phyloP scores from a whole-genome alignment of 2,888 invertebrate species.

The Polymixis lichenea region DNA sequence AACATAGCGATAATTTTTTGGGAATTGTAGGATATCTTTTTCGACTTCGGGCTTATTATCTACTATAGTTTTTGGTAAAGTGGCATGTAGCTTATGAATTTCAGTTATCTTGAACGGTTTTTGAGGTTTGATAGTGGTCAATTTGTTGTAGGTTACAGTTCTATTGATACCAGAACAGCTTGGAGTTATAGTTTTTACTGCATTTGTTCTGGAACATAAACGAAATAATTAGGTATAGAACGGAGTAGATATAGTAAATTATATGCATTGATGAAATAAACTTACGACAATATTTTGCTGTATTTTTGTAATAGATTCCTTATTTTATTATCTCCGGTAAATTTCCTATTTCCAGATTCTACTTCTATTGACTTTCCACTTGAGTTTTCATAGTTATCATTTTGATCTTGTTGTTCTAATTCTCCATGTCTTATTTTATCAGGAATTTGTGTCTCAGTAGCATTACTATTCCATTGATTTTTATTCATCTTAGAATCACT shows the following conservation, averaged over 20 bases:
- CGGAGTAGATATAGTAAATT: not conserved
- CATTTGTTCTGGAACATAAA: conserved; percentile 64
- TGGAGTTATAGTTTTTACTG: conserved; percentile 29
- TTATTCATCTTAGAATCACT: not conserved
- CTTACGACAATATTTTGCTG: conserved; percentile 74
- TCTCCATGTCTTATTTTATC: not conserved
- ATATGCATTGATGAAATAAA: conserved; percentile 9
- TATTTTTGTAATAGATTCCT: conserved; percentile 80
- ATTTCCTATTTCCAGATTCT: conserved; percentile 3
- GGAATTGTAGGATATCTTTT: not conserved
- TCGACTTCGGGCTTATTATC: conserved; percentile 36
- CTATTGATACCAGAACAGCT: conserved; percentile 26
- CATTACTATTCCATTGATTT: not conserved
- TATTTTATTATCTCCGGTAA: conserved; percentile 59
- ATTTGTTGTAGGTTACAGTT: conserved; percentile 27
- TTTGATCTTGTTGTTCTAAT: conserved; percentile 1
- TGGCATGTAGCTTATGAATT: conserved; percentile 73
- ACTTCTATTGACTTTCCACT: conserved; percentile 3
- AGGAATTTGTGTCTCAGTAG: not conserved
- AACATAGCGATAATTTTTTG: not conserved
- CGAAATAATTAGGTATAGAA: not conserved
- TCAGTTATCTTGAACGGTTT: conserved; percentile 82
- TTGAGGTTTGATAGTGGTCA: conserved; percentile 63
- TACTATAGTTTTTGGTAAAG: conserved; percentile 69
- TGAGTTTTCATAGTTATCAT: not conserved